Evolutionary conservation across 2,113 vertebrate genomes (phyloP), one percentile per base, ranked within the genome.

Genomic region (Xiphorhynchus elegans): DNA sequence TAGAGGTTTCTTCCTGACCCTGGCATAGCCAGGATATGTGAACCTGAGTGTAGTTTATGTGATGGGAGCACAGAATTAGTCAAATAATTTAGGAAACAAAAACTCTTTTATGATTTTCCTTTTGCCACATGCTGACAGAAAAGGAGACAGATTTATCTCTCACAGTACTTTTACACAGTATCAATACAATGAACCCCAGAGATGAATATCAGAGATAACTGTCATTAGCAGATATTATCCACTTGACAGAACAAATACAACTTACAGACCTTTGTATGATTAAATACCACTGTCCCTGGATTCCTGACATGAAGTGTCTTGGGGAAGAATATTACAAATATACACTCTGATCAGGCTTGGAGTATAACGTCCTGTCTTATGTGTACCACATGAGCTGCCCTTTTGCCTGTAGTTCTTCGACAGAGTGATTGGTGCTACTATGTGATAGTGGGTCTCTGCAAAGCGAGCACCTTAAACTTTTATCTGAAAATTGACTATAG

Each of bases 11-110:
- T 89, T 62, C 53, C 53, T 14, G 47, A 17, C 53, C 58, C 20
- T 52, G 40, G 17, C 16, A 26, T 13, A 24, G 28, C 5, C 15
- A 37, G 26, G 16, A 6, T 31, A 20, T 0, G 1, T 26, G 21
- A 78, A 35, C 15, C 52, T 56, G 29, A 68, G 23, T 1, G 3
- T 28, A 26, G 25, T 23, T 24, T 90, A 2, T 25, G 12, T 17
- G 23, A 46, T n/a, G 37, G 19, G 16, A 62, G 20, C n/a, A 56
- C 5, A 66, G 37, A 67, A 60, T 8, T 35, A 58, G 18, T 26
- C 42, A 33, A 16, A 16, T 60, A 49, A 62, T 83, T 83, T 44
- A 39, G 35, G 59, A 37, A 40, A 68, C 21, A 72, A 81, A 52
- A 85, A 7, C 1, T 8, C 9, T n/a, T n/a, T 55, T 58, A 59